Base-by-base conservation (phyloP, 2,113 vertebrate genomes). In the Taurulus bubalis region DNA sequence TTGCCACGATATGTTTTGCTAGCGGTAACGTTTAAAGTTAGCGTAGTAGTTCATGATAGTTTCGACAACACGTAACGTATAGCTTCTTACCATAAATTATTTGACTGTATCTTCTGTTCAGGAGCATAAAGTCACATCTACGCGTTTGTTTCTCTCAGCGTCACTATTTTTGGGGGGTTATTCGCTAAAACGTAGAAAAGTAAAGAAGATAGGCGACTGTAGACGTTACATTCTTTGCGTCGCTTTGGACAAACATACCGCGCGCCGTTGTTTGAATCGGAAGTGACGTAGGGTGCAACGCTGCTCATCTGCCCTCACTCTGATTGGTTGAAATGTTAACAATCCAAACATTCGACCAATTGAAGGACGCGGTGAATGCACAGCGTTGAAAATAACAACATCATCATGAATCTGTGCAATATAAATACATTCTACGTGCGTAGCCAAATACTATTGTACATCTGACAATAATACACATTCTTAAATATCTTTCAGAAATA, bases 191-290 rank as follows among this genome's bases (percentile, higher is more conserved):
- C 32, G 12, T 4, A 20, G 6, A 34, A 53, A 1, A 30, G 15
- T 59, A 15, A 12, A 55, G 2, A 24, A 24, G 0, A 51, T 1
- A 28, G 4, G 16, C 26, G 11, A 58, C 26, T 36, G 1, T 0
- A 0, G 1, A 53, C 15, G 4, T 6, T 4, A 45, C 9, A 67
- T 8, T 67, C 11, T 58, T 56, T 56, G 24, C 53, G 24, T 14
- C 1, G 53, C 53, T 56, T 28, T 58, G 53, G 53, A 55, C n/a
- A 55, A 4, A 49, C 64, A 67, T 15, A 63, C 1, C 64, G 80
- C 88, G 87, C 92, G 87, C 84, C 24, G 32, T 4, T 45, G 72
- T 75, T 69, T 71, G 60, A 79, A 6, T 53, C 84, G 89, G 87
- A 91, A 75, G 24, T 92, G 92, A 92, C 87, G 92, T 80, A 20